Conservation (phyloP, 2,113 vertebrate species). For the Entomyzon cyanotis region DNA sequence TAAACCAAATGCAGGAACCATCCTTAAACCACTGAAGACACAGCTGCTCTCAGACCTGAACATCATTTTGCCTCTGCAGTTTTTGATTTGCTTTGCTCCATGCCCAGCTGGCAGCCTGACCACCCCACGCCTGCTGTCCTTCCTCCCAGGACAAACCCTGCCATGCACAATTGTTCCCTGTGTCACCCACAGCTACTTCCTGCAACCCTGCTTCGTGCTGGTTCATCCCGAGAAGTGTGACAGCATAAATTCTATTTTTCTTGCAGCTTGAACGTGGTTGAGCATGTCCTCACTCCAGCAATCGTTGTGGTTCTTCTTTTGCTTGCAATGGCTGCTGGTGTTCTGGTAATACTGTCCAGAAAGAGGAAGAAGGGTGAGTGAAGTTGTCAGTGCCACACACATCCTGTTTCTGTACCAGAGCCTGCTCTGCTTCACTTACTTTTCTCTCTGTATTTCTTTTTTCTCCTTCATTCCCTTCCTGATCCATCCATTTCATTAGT, state of each 20-base stretch:
- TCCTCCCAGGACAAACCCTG: not conserved
- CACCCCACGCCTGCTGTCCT: not conserved
- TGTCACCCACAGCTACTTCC: accelerated
- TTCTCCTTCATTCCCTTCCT: not conserved
- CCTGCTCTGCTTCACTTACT: not conserved
- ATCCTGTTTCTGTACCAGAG: not conserved
- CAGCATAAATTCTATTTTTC: not conserved
- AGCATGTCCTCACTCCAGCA: not conserved
- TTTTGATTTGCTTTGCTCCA: not conserved
- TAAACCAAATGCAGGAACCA: not conserved
- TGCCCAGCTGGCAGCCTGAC: not conserved
- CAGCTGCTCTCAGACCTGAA: not conserved
- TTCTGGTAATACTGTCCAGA: not conserved
- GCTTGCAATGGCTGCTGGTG: not conserved
- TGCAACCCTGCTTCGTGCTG: accelerated
- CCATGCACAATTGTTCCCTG: accelerated
- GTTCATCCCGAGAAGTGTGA: not conserved
- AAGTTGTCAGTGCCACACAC: not conserved
- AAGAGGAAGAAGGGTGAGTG: constrained; percentile 10
- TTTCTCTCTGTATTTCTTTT: not conserved
- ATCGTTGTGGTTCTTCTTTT: not conserved
- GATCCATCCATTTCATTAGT: not conserved
- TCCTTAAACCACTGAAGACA: not conserved
- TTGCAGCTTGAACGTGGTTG: not conserved
- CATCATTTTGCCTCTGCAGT: not conserved